Evolutionary conservation across 1,140 invertebrate species (phyloP), one percentile per base, ranked within the genome.

Genomic region (Portunus trituberculatus): DNA sequence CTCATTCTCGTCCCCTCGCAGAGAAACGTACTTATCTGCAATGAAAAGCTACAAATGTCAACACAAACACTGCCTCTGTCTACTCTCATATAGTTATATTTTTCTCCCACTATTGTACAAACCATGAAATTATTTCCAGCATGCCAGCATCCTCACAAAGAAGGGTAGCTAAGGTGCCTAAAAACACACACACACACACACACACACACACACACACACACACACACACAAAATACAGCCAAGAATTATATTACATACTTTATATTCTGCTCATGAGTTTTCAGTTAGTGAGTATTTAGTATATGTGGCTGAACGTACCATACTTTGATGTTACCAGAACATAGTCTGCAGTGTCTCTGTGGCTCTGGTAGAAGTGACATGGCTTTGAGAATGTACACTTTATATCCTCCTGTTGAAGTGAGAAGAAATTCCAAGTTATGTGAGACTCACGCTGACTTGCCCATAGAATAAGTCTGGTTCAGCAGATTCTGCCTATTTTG

Each of bases 381-480:
- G 90, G 94, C 83, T 95, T 82, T 20, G 83, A 87, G 83, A 95
- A 95, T 4, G 94, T 92, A 48, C 94, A 95, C 1, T 28, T n/a
- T 31, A 95, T 95, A 32, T 95, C 91, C 6, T 88, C 94, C 94
- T 95, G 94, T 48, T 84, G 10, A 25, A 45, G 91, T 25, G 31
- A 83, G 39, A 10, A 59, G 10, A 59, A 59, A 20, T 59, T 20
- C 52, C 16, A 59, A 59, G 16, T 59, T 59, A 59, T 59, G 52
- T 14, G 3, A 12, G 12, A 20, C 16, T 20, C 52, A 59, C 8
- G 16, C 39, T 39, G 39, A 39, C 39, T 39, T 39, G 39, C 1
- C 52, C 0, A 20, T 59, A 59, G 12, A 59, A 59, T 59, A 2
- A 59, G 52, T 59, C 16, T 59, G 52, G 16, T 59, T 59, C 10